These are phyloP conservation scores for Cuniculus paca DNA, from an alignment of 2,797 vertebrate genomes.

Conservation along the genomic window DNA sequence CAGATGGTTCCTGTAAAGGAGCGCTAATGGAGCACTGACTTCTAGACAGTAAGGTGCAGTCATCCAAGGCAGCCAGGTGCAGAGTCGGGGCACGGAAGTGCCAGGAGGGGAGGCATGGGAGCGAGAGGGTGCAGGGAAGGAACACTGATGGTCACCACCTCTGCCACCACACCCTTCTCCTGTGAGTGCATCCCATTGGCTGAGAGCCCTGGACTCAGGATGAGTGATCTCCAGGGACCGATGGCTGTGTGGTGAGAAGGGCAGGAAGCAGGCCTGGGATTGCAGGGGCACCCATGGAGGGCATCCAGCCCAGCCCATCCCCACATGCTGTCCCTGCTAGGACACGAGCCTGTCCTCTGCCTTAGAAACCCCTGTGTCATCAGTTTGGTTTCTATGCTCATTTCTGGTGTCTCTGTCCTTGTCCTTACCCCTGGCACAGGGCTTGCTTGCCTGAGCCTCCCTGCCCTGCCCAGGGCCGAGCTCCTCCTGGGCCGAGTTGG, in stretches of 20 bases:
- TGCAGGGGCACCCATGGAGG: neutral
- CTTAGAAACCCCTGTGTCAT: neutral
- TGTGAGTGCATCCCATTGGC: neutral
- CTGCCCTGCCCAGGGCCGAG: neutral
- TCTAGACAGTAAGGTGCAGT: neutral
- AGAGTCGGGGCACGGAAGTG: neutral
- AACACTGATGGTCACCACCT: neutral
- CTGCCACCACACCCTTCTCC: neutral
- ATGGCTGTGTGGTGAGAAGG: neutral
- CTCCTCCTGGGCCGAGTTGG: neutral
- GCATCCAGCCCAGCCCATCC: neutral
- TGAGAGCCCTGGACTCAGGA: neutral
- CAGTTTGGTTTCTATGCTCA: too few relatives aligned
- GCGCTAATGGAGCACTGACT: neutral
- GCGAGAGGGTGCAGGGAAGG: accelerated
- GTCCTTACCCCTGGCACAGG: too few relatives aligned
- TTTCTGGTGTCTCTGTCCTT: neutral
- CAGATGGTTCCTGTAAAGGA: neutral
- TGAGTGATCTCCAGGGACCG: too few relatives aligned
- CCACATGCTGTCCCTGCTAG: too few relatives aligned
- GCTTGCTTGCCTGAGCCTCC: neutral
- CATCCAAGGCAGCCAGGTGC: neutral
- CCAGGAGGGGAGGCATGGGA: too few relatives aligned
- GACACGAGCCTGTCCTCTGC: neutral
- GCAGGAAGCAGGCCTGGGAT: neutral